A percentile compares a stretch with the other conserved stretches of the same genome.
These are phyloP conservation scores for Progne subis DNA, from an alignment of 2,113 vertebrate genomes.

Conservation along the genomic window DNA sequence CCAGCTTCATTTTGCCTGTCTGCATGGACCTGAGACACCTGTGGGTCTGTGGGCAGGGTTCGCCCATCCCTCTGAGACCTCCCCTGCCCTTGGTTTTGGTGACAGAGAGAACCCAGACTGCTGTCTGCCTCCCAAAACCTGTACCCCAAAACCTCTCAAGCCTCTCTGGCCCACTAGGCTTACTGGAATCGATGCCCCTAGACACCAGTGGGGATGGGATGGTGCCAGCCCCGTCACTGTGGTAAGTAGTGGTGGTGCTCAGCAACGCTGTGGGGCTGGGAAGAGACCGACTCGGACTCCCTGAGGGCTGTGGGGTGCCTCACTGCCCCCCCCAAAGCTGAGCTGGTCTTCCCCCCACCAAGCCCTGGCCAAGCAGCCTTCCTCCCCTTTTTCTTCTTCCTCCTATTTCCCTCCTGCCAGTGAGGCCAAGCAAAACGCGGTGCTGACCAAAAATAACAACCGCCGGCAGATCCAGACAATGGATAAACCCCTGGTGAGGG, in stretches of 20 bases:
- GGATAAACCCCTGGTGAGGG: conserved; percentile 49
- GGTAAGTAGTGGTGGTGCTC: not conserved
- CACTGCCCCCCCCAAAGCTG: not conserved
- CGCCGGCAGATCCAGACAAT: conserved; percentile 47
- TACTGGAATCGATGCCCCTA: not conserved
- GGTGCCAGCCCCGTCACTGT: not conserved
- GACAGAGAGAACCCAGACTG: not conserved
- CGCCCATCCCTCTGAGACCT: not conserved
- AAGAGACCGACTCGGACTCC: fast-evolving
- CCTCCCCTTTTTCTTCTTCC: conserved; percentile 33
- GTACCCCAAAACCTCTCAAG: not conserved
- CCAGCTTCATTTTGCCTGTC: not conserved
- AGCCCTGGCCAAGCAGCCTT: not conserved
- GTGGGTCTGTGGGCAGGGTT: not conserved
- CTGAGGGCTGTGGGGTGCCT: not conserved
- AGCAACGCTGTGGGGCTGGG: not conserved
- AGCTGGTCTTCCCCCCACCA: not conserved
- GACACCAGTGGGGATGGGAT: not conserved
- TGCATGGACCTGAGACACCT: fast-evolving
- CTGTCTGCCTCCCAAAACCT: not conserved
- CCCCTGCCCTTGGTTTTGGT: not conserved
- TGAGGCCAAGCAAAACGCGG: not conserved
- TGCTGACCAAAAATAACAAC: conserved; percentile 59
- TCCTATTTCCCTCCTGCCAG: not conserved
- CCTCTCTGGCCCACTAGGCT: not conserved